Conservation (phyloP, 2,888 invertebrate species). For the Augochlorella aurata region DNA sequence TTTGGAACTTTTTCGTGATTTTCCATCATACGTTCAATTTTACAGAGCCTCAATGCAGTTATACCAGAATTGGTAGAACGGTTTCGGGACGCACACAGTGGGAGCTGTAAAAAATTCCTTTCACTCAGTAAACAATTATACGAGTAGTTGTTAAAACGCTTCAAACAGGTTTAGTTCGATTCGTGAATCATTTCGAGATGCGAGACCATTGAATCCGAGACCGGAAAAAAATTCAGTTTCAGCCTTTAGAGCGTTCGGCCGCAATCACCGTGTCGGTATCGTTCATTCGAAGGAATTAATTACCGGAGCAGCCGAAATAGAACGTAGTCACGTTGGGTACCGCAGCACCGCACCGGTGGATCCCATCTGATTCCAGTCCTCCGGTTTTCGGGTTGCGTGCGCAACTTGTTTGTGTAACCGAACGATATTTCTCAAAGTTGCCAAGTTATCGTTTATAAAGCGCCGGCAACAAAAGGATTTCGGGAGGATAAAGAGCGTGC, state of each 20-base stretch:
- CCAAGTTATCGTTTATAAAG: slow-evolving; percentile 20
- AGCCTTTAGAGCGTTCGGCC: not conserved
- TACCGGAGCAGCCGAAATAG: not conserved
- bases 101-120: not conserved
- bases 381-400: not conserved
- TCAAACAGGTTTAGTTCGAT: slow-evolving; percentile 9
- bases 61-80: not conserved
- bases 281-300: slow-evolving; percentile 28
- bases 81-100: not conserved
- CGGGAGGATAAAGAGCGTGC: not conserved
- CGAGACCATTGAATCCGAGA: too few species aligned
- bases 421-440: slow-evolving; percentile 27
- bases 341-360: not conserved
- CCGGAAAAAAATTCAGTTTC: not conserved
- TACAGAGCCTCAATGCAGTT: not conserved
- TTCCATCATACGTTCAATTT: not conserved
- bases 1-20: too few species aligned
- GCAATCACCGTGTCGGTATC: slow-evolving; percentile 2
- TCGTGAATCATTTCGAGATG: slow-evolving; percentile 10
- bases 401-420: slow-evolving; percentile 3
- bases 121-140: not conserved
- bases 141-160: not conserved
- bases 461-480: slow-evolving; percentile 3
- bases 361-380: not conserved
- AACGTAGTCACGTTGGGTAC: not conserved